Percentiles rank a stretch among this genome's conserved stretches.
phyloP scores from a whole-genome alignment of 1,140 invertebrate species.

The Lordiphosa stackelbergi region DNA sequence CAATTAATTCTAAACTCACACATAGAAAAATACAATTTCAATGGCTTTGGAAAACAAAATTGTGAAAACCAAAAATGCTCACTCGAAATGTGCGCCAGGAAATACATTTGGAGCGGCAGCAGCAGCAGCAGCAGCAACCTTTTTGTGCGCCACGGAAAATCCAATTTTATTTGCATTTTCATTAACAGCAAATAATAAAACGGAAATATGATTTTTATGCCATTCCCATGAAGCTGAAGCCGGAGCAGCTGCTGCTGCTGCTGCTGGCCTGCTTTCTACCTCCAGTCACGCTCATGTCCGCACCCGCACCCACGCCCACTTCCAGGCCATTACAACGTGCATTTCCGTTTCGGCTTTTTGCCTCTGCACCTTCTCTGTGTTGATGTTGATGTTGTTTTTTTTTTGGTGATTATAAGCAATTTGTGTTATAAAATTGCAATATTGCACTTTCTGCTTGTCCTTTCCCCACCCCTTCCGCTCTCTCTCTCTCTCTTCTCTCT shows the following conservation, averaged over 20 bases:
- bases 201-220: constrained; percentile 74
- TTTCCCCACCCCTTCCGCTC: neutral
- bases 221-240: constrained; percentile 41
- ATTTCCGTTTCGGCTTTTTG: constrained; percentile 49
- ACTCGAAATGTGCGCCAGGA: constrained; percentile 68
- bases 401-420: constrained; percentile 68
- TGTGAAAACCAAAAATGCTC: constrained; percentile 61
- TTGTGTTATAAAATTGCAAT: constrained; percentile 73
- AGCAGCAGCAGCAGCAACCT: constrained; percentile 12
- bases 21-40: constrained; percentile 21
- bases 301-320: constrained; percentile 40
- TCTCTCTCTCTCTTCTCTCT: neutral
- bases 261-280: no score
- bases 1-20: constrained; percentile 68
- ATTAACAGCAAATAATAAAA: constrained; percentile 75
- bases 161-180: constrained; percentile 74
- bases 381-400: constrained; percentile 17
- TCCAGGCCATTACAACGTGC: constrained; percentile 70
- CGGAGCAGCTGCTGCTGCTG: constrained; percentile 32
- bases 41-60: constrained; percentile 54
- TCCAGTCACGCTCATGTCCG: constrained; percentile 5
- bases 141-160: constrained; percentile 67
- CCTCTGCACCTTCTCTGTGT: neutral
- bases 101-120: constrained; percentile 43
- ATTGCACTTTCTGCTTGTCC: constrained; percentile 55